A percentile compares a stretch with the other conserved stretches of the same genome.
Conservation (phyloP, 2,797 vertebrate species). For the Hippoglossus hippoglossus region DNA sequence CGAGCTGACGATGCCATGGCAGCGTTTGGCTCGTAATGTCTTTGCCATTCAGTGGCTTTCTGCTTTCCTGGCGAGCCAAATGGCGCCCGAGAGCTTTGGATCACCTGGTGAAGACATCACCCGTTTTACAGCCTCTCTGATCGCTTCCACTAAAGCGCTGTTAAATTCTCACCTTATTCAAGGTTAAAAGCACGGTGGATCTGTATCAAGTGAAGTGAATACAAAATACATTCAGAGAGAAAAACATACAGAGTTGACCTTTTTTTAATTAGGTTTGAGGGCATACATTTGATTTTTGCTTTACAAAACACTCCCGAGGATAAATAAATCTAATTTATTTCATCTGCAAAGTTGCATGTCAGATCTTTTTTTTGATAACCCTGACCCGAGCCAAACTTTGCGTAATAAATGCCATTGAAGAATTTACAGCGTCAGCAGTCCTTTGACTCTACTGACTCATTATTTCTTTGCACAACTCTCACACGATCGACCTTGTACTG, state of each 20-base stretch:
- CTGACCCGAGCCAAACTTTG: slow-evolving; percentile 23
- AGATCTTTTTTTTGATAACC: slow-evolving; percentile 27
- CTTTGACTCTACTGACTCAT: neutral
- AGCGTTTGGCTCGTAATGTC: slow-evolving; percentile 50
- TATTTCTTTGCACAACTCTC: neutral
- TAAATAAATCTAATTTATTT: neutral
- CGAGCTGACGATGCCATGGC: slow-evolving; percentile 38
- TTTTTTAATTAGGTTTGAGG: no score
- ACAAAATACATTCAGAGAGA: no score
- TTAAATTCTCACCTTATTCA: slow-evolving; percentile 26
- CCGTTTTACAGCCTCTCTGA: slow-evolving; percentile 57
- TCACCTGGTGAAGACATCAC: slow-evolving; percentile 73
- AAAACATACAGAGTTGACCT: no score
- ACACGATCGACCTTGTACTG: neutral
- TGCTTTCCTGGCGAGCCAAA: slow-evolving; percentile 43
- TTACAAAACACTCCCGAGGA: no score
- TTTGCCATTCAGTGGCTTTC: slow-evolving; percentile 63
- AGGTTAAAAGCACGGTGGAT: neutral
- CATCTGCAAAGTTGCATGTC: slow-evolving; percentile 11
- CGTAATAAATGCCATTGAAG: slow-evolving; percentile 20
- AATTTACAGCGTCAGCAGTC: slow-evolving; percentile 22
- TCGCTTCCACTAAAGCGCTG: slow-evolving; percentile 54
- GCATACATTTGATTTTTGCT: no score
- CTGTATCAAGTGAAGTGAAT: no score
- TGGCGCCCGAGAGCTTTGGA: slow-evolving; percentile 58